Base-by-base conservation (phyloP, 2,113 vertebrate genomes). In the Nerophis ophidion region DNA sequence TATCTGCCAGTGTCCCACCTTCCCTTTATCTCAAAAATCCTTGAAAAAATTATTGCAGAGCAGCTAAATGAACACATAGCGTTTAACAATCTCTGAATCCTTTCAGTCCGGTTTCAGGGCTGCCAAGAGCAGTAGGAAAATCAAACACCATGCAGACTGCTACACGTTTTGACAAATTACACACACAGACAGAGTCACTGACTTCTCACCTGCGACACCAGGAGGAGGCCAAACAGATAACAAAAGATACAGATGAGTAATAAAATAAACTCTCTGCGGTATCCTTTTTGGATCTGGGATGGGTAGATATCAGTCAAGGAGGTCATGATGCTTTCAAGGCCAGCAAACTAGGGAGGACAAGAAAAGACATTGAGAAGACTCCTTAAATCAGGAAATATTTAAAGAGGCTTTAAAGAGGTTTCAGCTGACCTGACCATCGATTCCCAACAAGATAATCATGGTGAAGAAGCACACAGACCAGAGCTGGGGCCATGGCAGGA, bases 381-480 rank as follows among this genome's bases (percentile, higher is more conserved):
- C n/a, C 33, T 9, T 36, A 7, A 11, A 3, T 9, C n/a, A 36
- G 17, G 5, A 17, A 0, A 35, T 65, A 9, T 59, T 58, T 9
- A 19, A 7, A 5, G n/a, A 60, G 36, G 54, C 6, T 16, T 19
- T 46, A 19, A 12, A 6, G 17, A 16, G 14, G 10, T 15, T 35
- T 38, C 8, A 63, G 16, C 67, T 79, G n/a, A 90, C 88, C 82
- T 87, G 86, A 36, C 84, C 78, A 3, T 90, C 95, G 72, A 96
- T 86, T 66, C 94, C 94, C 77, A 97, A 87, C 58, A 97, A 85
- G 72, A 97, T 89, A 35, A 97, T 88, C 94, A 96, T 97, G 79
- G 88, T 59, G 83, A 97, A 95, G 89, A 97, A 97, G 76, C 86
- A 94, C 72, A 90, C 90, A 0, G 93, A 92, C 94, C 94, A 97